Evolutionary conservation across 2,888 invertebrate species (phyloP).

Genomic region (Phortica magna): DNA sequence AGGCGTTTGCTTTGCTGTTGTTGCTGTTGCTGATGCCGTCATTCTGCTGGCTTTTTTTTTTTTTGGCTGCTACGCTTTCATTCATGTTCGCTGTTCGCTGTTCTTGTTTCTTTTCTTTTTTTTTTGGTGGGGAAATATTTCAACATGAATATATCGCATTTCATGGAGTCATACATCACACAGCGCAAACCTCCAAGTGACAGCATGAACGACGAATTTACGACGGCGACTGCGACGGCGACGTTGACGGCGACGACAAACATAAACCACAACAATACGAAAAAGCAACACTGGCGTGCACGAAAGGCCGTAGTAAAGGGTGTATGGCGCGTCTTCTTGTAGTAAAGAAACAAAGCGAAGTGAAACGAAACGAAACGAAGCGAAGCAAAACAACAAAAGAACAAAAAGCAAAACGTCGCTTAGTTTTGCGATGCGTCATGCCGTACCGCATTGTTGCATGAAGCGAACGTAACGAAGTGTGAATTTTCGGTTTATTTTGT

Average conservation of each 20-base stretch:
- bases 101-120: constrained; percentile 36
- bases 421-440: no score
- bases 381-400: no score
- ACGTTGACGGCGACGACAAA: constrained; percentile 48
- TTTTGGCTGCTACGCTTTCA: no score
- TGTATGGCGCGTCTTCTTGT: no score
- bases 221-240: constrained; percentile 37
- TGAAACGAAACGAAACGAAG: no score
- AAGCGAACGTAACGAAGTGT: constrained; percentile 69
- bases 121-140: constrained; percentile 54
- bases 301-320: no score
- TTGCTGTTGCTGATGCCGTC: constrained; percentile 24
- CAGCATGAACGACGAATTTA: neutral
- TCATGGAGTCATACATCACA: constrained; percentile 70
- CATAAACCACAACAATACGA: constrained; percentile 70
- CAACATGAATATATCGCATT: constrained; percentile 71
- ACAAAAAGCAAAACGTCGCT: no score
- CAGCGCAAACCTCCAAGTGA: constrained; percentile 37
- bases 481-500: constrained; percentile 65
- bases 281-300: no score
- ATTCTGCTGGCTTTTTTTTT: neutral
- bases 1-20: constrained; percentile 3
- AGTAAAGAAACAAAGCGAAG: no score
- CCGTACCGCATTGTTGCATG: constrained; percentile 58
- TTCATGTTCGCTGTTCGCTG: neutral